Evolutionary conservation across 2,113 vertebrate genomes (phyloP).

Genomic region (Alectura lathami): DNA sequence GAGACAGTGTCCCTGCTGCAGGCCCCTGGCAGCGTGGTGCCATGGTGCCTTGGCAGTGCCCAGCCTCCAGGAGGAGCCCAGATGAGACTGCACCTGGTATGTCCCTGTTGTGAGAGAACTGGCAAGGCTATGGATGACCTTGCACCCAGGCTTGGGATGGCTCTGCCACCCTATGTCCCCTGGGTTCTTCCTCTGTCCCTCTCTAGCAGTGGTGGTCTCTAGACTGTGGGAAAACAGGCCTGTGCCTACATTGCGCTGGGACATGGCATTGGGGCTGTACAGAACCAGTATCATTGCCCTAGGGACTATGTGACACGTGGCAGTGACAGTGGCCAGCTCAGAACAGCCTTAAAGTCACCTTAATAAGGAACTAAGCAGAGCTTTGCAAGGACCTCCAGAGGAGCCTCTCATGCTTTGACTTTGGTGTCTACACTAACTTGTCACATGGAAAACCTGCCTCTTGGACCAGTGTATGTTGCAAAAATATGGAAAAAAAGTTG

Average conservation of each 20-base stretch:
- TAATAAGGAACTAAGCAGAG: not conserved
- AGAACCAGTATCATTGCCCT: not conserved
- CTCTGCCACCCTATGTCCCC: not conserved
- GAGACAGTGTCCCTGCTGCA: fast-evolving
- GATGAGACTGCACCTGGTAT: no score
- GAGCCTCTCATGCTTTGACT: not conserved
- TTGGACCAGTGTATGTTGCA: not conserved
- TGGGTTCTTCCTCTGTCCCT: not conserved
- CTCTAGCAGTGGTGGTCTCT: not conserved
- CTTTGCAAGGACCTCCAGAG: not conserved
- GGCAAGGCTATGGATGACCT: no score
- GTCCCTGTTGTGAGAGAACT: not conserved
- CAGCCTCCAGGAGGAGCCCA: no score
- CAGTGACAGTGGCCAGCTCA: not conserved
- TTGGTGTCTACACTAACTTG: not conserved
- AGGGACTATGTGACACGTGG: not conserved
- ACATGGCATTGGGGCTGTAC: fast-evolving
- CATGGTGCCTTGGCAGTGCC: no score
- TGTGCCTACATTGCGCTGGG: not conserved
- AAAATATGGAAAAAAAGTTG: not conserved
- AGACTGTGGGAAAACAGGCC: not conserved
- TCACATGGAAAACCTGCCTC: not conserved
- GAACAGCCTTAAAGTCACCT: not conserved
- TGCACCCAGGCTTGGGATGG: not conserved
- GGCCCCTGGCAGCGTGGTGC: not conserved